These are phyloP conservation scores for Balaenoptera acutorostrata DNA, from an alignment of 2,113 vertebrate species.

Conservation along the genomic window DNA sequence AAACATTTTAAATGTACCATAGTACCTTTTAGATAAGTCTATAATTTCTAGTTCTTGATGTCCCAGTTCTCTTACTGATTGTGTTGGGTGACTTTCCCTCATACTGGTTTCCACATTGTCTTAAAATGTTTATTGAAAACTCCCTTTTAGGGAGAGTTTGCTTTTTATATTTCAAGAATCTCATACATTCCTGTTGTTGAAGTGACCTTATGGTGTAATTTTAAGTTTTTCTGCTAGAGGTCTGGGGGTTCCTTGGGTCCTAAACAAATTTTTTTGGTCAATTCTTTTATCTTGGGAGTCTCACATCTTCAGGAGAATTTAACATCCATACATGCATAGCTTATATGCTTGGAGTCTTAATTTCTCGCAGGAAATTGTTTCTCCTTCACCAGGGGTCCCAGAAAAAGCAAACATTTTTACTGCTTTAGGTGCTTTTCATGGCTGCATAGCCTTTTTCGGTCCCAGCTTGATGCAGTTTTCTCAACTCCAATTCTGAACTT, in stretches of 20 bases:
- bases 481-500: not conserved
- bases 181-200: not conserved
- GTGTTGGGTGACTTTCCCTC: not conserved
- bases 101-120: not conserved
- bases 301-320: not conserved
- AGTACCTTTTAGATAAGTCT: not conserved
- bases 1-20: not conserved
- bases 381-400: not conserved
- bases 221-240: not conserved
- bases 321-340: not conserved
- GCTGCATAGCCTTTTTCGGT: not conserved
- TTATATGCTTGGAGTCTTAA: not conserved
- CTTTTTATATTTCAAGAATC: not conserved
- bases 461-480: not conserved
- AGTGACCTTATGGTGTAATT: not conserved
- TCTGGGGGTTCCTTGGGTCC: not conserved
- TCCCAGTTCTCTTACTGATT: not conserved
- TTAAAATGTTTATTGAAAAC: not conserved
- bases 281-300: not conserved
- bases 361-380: not conserved
- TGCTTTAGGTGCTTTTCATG: not conserved
- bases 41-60: not conserved
- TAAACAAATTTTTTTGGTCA: not conserved
- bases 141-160: not conserved
- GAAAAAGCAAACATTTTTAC: not conserved